Conservation (phyloP, 2,113 vertebrate species). For the Dryoscopus gambensis region DNA sequence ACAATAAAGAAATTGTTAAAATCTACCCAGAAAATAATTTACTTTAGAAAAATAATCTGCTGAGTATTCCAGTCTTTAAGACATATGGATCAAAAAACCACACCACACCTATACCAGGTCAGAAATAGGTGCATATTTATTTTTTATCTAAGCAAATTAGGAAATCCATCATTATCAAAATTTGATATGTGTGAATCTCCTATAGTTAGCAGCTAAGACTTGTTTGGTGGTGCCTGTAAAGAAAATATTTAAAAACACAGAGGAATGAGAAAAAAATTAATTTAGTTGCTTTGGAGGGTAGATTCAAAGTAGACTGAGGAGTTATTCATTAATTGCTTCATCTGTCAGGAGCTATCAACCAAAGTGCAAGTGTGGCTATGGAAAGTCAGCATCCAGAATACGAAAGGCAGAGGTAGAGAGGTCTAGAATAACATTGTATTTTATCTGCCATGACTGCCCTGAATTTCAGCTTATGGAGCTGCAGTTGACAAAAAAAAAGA, state of each 20-base stretch:
- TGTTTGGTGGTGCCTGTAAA: neutral
- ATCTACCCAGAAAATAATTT: neutral
- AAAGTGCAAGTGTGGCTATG: neutral
- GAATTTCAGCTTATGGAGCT: neutral
- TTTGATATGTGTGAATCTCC: neutral
- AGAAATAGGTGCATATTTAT: neutral
- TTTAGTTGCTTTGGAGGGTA: neutral
- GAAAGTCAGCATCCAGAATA: neutral
- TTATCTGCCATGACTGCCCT: neutral
- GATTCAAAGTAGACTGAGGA: neutral
- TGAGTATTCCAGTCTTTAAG: neutral
- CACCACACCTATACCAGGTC: neutral
- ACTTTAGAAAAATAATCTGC: neutral
- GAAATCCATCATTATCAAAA: neutral
- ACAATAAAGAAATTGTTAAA: neutral
- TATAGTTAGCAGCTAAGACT: neutral
- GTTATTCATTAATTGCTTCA: neutral
- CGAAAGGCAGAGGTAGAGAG: neutral
- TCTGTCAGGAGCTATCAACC: neutral
- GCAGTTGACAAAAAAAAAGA: neutral
- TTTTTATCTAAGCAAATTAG: neutral
- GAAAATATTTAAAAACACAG: neutral
- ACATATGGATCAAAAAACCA: neutral
- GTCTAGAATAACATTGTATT: neutral
- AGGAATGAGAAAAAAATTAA: neutral